Conservation (phyloP, 2,113 vertebrate species). For the Pachypanchax playfairii region DNA sequence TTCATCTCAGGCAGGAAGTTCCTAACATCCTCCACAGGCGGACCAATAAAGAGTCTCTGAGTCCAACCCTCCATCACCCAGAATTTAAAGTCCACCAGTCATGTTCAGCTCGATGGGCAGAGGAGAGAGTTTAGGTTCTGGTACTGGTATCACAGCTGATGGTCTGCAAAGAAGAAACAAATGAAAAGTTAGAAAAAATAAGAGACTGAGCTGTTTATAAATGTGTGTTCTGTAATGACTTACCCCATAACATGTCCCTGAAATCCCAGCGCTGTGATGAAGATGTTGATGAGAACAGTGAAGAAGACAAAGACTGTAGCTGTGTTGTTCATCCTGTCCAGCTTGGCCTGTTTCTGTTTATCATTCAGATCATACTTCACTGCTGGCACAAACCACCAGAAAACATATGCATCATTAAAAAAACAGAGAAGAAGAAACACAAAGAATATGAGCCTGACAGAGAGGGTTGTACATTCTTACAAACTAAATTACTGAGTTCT, state of each 20-base stretch:
- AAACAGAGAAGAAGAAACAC: background rate
- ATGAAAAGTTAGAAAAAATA: background rate
- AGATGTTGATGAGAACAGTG: slow-evolving; percentile 91
- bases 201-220: background rate
- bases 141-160: no score
- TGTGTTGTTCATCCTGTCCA: slow-evolving; percentile 88
- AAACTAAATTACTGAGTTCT: no score
- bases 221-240: background rate
- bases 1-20: no score
- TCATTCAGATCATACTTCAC: slow-evolving; percentile 93
- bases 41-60: no score
- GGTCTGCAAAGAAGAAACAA: slow-evolving; percentile 15
- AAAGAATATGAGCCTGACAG: background rate
- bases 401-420: no score
- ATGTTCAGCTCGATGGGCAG: background rate
- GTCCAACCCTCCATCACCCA: no score
- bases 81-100: slow-evolving; percentile 9
- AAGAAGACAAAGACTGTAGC: slow-evolving; percentile 89
- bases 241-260: slow-evolving; percentile 49
- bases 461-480: background rate
- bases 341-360: slow-evolving; percentile 81
- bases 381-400: slow-evolving; percentile 56
- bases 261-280: slow-evolving; percentile 91
- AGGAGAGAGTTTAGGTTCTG: fast-evolving
- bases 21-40: no score